Percentiles rank a stretch among this genome's conserved stretches.
Evolutionary conservation across 2,113 vertebrate species (phyloP).

Genomic region (Notechis scutatus): DNA sequence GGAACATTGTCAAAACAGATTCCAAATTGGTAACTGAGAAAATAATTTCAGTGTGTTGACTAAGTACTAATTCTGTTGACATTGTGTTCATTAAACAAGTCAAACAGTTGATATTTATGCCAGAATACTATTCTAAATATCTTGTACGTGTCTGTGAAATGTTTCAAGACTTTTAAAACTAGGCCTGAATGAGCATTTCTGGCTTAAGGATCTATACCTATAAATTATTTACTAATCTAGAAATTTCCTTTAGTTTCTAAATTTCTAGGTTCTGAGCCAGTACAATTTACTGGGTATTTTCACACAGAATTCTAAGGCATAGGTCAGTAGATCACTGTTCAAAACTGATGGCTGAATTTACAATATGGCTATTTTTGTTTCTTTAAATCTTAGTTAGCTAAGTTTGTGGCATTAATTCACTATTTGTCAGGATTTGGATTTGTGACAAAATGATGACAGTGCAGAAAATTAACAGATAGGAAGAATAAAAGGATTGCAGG

Average conservation of each 20-base stretch:
- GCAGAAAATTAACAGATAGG: neutral
- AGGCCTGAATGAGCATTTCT: neutral
- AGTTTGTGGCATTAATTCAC: neutral
- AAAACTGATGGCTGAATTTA: neutral
- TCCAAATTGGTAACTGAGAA: neutral
- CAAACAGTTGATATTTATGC: neutral
- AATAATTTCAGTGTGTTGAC: neutral
- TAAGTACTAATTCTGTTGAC: neutral
- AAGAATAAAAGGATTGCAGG: neutral
- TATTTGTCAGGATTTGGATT: neutral
- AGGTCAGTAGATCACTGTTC: neutral
- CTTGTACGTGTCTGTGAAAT: neutral
- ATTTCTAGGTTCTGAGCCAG: neutral
- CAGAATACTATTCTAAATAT: neutral
- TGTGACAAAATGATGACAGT: neutral
- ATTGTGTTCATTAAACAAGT: neutral
- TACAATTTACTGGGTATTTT: neutral
- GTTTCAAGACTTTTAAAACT: neutral
- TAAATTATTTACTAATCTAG: neutral
- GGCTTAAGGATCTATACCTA: no score
- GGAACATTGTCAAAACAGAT: neutral
- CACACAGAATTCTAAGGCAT: neutral
- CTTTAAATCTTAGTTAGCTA: neutral
- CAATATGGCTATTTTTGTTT: neutral
- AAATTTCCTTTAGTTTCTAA: neutral